These are phyloP conservation scores for Hippocampus abdominalis DNA, from an alignment of 2,113 vertebrate species.

Conservation along the genomic window DNA sequence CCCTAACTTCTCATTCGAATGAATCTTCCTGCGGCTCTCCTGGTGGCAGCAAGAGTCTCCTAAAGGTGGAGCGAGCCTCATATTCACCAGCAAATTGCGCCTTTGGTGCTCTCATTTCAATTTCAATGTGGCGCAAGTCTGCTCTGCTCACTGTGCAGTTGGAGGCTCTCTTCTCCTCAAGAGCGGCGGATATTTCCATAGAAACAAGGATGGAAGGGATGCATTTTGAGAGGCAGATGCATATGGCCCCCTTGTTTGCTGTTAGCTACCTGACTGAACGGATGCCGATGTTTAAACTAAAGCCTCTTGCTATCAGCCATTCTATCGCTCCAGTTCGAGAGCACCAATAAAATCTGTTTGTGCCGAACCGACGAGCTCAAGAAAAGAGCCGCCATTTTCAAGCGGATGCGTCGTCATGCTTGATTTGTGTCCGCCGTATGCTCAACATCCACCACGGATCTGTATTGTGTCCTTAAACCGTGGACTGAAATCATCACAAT, in stretches of 20 bases:
- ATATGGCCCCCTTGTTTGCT: conserved; percentile 10
- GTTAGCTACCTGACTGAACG: neutral
- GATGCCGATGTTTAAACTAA: neutral
- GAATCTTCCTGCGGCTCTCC: conserved; percentile 37
- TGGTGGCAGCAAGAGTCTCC: conserved; percentile 37
- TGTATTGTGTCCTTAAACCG: neutral
- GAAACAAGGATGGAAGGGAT: conserved; percentile 18
- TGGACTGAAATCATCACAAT: neutral
- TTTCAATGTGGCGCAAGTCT: conserved; percentile 32
- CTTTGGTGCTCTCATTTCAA: neutral
- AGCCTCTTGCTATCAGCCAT: neutral
- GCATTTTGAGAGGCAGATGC: conserved; percentile 21
- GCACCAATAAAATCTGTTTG: neutral
- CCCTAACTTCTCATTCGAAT: conserved; percentile 42
- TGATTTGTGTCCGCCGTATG: too few species aligned
- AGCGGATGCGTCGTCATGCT: too few species aligned
- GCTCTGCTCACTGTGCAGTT: conserved; percentile 19
- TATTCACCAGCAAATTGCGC: conserved; percentile 17
- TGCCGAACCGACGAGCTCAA: neutral
- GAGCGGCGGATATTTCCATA: conserved; percentile 39
- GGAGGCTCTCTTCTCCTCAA: conserved; percentile 9
- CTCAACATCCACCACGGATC: too few species aligned
- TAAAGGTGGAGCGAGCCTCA: conserved; percentile 30
- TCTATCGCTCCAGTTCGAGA: neutral
- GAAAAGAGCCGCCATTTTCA: too few species aligned